Evolutionary conservation across 2,113 vertebrate genomes (phyloP).

Genomic region (Oncorhynchus nerka): DNA sequence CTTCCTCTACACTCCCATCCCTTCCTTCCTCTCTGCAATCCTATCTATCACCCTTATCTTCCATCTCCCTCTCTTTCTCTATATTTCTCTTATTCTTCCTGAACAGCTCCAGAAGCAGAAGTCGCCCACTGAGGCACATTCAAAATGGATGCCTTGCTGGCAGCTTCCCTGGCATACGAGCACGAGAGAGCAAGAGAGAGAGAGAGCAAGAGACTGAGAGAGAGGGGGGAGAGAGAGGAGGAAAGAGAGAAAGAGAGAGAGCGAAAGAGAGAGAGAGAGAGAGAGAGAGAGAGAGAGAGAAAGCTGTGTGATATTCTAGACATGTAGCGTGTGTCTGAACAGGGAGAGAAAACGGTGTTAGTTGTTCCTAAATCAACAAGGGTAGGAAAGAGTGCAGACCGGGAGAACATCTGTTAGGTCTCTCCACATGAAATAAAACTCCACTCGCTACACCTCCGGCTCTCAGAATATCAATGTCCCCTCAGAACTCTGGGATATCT

Average conservation of each 20-base stretch:
- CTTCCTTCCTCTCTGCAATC: background rate
- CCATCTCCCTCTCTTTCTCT: background rate
- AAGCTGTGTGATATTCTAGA: background rate
- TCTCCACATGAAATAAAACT: conserved; percentile 41
- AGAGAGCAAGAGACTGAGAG: background rate
- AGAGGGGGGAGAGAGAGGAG: conserved; percentile 20
- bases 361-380: conserved; percentile 26
- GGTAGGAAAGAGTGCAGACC: conserved; percentile 25
- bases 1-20: background rate
- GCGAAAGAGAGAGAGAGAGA: conserved; percentile 42
- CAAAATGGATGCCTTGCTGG: conserved; percentile 53
- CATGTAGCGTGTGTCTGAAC: background rate
- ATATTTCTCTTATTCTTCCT: conserved; percentile 2
- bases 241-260: background rate
- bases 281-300: background rate
- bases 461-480: conserved; percentile 18
- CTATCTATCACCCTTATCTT: background rate
- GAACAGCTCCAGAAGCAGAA: conserved; percentile 19
- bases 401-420: conserved; percentile 25
- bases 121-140: conserved; percentile 44
- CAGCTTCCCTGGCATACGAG: conserved; percentile 33
- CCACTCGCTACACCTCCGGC: background rate
- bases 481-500: background rate
- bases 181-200: conserved; percentile 5
- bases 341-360: background rate